Evolutionary conservation across 2,113 vertebrate genomes (phyloP), one percentile per base, ranked within the genome.

Genomic region (Sialia sialis): DNA sequence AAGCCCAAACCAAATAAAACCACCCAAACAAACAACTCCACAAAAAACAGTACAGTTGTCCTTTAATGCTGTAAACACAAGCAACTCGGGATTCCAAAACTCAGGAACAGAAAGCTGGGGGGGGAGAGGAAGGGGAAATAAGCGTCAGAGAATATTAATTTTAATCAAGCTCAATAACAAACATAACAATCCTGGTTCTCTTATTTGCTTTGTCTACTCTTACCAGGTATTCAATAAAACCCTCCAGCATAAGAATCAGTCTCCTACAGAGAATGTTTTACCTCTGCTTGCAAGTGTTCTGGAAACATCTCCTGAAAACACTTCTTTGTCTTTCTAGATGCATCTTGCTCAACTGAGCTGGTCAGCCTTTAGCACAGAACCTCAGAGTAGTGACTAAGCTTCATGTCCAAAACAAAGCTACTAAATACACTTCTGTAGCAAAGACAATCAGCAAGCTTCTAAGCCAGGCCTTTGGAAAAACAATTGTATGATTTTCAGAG

Each of bases 51-150:
- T 16, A 34, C 6, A 51, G 23, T 4, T 64, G 19, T 38, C 21
- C 29, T 69, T 29, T 66, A 39, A 34, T 9, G 6, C 9, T 51
- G 30, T 19, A 32, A 90, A 70, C 32, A 62, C 12, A 81, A 58
- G 16, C 16, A 13, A 64, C 21, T 26, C 52, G 26, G 30, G 41
- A 64, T 75, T 87, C 72, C 32, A 26, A 36, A 72, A 27, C 63
- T 58, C n/a, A 29, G 54, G 20, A 62, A 55, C 49, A 91, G 74
- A 34, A 54, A 25, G 7, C 38, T 49, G 23, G 4, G 49, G 0
- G 2, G 1, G 10, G 2, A 27, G 7, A 38, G 2, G 7, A 21
- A 3, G 4, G 3, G 3, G 10, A 75, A 87, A 48, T 0, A 17
- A 8, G 20, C 66, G 6, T n/a, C 43, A 81, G 23, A 63, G 17